A percentile compares a stretch with the other conserved stretches of the same genome.
phyloP scores from a whole-genome alignment of 2,113 vertebrate species.

The Takifugu flavidus region DNA sequence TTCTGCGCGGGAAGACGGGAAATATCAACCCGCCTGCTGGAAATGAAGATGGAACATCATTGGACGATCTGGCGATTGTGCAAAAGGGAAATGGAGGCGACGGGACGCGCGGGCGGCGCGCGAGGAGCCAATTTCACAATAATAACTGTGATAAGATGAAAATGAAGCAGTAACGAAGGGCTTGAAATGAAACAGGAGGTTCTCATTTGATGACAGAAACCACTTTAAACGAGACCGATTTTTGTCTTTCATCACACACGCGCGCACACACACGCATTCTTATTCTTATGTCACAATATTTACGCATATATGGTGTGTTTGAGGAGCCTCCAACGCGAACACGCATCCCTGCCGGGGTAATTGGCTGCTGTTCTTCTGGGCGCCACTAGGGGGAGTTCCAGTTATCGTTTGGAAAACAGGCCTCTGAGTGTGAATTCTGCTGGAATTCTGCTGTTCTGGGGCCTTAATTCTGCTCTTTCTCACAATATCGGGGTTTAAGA shows the following conservation, averaged over 20 bases:
- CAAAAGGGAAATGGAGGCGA: slow-evolving; percentile 21
- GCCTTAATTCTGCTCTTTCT: slow-evolving; percentile 9
- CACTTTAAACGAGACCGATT: slow-evolving; percentile 46
- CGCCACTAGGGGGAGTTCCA: slow-evolving; percentile 70
- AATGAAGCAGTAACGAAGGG: slow-evolving; percentile 37
- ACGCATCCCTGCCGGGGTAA: background rate
- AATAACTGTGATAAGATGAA: slow-evolving; percentile 35
- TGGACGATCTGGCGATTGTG: slow-evolving; percentile 24
- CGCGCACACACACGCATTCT: background rate
- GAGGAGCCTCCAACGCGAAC: background rate
- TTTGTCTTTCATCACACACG: slow-evolving; percentile 32
- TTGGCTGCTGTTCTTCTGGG: slow-evolving; percentile 27
- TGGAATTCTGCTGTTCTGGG: background rate
- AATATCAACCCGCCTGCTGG: slow-evolving; percentile 10
- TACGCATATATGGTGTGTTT: too few relatives aligned
- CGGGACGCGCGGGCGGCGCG: slow-evolving; percentile 5
- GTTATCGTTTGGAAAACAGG: slow-evolving; percentile 38
- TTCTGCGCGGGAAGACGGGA: slow-evolving; percentile 3
- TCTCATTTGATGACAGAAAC: slow-evolving; percentile 47
- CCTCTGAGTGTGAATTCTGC: slow-evolving; percentile 15
- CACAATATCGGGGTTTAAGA: slow-evolving; percentile 17
- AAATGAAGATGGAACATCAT: slow-evolving; percentile 21
- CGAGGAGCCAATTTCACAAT: slow-evolving; percentile 14
- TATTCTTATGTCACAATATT: background rate
- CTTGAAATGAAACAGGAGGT: slow-evolving; percentile 46